Percentiles rank a stretch among this genome's conserved stretches.
Conservation (phyloP, 2,113 vertebrate genomes). For the Ursus arctos region DNA sequence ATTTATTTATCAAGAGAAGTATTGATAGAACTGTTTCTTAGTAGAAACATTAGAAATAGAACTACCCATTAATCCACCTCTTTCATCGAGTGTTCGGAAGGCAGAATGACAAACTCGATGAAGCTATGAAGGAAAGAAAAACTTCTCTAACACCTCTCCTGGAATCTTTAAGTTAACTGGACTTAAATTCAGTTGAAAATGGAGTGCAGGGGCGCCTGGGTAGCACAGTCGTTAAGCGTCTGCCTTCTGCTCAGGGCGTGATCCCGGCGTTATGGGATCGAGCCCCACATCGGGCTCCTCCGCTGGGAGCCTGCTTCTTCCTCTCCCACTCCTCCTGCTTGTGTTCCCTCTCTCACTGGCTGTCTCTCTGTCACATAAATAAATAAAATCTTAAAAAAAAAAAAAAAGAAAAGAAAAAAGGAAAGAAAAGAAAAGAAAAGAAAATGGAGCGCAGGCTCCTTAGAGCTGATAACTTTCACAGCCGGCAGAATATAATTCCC, state of each 20-base stretch:
- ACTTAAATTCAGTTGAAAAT: not conserved
- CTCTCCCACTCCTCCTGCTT: too few relatives aligned
- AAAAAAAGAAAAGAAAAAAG: too few relatives aligned
- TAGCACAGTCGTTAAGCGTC: too few relatives aligned
- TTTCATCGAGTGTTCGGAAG: not conserved
- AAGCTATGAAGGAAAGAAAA: not conserved
- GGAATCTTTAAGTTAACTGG: conserved; percentile 10
- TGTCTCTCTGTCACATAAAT: too few relatives aligned
- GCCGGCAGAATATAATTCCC: not conserved
- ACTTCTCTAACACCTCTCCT: not conserved
- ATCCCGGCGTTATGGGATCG: too few relatives aligned
- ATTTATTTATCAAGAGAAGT: not conserved
- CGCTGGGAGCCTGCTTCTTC: too few relatives aligned
- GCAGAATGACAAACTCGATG: not conserved
- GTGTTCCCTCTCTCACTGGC: too few relatives aligned
- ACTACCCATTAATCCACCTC: not conserved
- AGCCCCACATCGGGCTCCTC: too few relatives aligned
- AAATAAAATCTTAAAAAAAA: too few relatives aligned
- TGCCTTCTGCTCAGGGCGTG: too few relatives aligned
- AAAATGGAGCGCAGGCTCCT: not conserved
- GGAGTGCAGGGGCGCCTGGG: not conserved
- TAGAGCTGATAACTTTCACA: not conserved
- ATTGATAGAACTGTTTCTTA: not conserved
- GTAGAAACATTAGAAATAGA: conserved; percentile 38
- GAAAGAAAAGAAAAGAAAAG: too few relatives aligned